Evolutionary conservation across 2,113 vertebrate species (phyloP), one percentile per base, ranked within the genome.

Genomic region (Coreoperca whiteheadi): DNA sequence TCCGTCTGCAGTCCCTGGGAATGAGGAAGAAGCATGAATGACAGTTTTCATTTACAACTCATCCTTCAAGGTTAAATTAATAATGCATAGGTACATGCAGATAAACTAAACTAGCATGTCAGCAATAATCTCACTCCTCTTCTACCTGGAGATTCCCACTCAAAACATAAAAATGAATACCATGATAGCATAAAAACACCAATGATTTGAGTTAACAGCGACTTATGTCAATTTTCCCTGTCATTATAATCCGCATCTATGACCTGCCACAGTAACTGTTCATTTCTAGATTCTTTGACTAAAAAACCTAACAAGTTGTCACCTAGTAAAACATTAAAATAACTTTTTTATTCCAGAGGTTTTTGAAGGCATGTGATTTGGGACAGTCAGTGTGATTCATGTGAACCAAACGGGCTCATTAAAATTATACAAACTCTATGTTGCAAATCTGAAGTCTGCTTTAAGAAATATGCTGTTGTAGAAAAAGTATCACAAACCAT

Each of bases 391-490:
- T 30, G 12, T 53, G 21, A 28, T 53, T 46, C 20, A 59, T 25
- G 16, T 1, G 4, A 74, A 39, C 4, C 11, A 25, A 48, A 1
- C 9, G 4, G 5, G 10, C 78, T 53, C 53, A 54, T 70, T 57
- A 28, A 59, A 66, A 16, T 43, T 9, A 67, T 51, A 12, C 32
- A 72, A 14, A 51, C 14, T 4, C 8, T 34, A 5, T 23, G 32
- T 23, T 20, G 21, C 15, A 37, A 15, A 34, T 28, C 4, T 50
- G 21, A 28, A 37, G 6, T 16, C 23, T 15, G 50, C 16, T 66
- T 50, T 37, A 30, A 84, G n/a, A 76, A 51, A 57, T 43, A 53
- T 20, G 16, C 4, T 60, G 32, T 9, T 20, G 15, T 79, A 65
- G 5, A 56, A 25, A 63, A 18, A 28, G 8, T 41, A 64, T 30